A percentile compares a stretch with the other conserved stretches of the same genome.
phyloP scores from a whole-genome alignment of 2,888 invertebrate species.

The Scaptomyza flava region DNA sequence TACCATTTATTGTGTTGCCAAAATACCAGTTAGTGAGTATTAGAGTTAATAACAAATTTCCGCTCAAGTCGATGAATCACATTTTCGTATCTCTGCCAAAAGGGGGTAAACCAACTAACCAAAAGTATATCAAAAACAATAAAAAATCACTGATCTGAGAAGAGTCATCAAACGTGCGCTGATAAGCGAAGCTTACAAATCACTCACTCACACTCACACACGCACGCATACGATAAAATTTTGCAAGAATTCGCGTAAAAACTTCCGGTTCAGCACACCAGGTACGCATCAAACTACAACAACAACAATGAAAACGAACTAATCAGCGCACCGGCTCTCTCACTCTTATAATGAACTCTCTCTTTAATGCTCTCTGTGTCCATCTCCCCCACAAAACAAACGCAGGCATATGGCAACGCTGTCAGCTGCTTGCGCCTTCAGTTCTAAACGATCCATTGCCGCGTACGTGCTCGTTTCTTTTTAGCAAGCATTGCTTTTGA shows the following conservation, averaged over 20 bases:
- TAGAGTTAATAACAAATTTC: constrained; percentile 49
- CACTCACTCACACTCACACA: constrained; percentile 1
- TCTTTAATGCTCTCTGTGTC: neutral
- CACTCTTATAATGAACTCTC: neutral
- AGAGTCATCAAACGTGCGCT: constrained; percentile 37
- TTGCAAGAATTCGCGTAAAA: constrained; percentile 58
- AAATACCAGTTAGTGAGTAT: constrained; percentile 39
- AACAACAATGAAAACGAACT: constrained; percentile 15
- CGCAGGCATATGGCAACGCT: constrained; percentile 21
- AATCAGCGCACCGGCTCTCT: constrained; percentile 22
- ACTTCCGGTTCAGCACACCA: constrained; percentile 56
- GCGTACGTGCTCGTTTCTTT: constrained; percentile 61
- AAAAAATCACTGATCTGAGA: constrained; percentile 33
- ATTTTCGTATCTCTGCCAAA: constrained; percentile 27
- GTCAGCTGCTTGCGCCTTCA: constrained; percentile 40
- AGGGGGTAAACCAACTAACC: constrained; percentile 47
- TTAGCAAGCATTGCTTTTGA: constrained; percentile 28
- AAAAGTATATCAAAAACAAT: constrained; percentile 5
- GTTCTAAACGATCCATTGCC: constrained; percentile 64
- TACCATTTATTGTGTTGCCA: constrained; percentile 7
- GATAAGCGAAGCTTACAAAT: constrained; percentile 44
- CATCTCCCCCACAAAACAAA: constrained; percentile 6
- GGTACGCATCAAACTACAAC: constrained; percentile 29
- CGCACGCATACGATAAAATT: constrained; percentile 36
- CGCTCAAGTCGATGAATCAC: constrained; percentile 58